Conservation (phyloP, 2,113 vertebrate genomes). For the Carettochelys insculpta region DNA sequence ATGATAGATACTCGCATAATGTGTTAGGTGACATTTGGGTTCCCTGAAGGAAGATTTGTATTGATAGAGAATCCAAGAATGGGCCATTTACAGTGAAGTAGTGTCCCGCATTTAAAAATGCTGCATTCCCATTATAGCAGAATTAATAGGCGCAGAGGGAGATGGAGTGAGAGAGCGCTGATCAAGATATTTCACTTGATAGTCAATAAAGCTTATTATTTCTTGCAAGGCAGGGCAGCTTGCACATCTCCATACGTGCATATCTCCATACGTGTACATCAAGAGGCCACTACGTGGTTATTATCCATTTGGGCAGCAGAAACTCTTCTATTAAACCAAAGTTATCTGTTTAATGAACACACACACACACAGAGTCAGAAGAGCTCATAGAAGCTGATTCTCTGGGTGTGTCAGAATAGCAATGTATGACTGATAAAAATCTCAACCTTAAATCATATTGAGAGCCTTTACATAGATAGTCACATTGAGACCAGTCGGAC, state of each 20-base stretch:
- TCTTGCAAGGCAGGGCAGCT: background rate
- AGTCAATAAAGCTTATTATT: background rate
- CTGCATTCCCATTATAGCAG: background rate
- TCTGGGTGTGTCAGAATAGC: background rate
- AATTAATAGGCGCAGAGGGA: background rate
- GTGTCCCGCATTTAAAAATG: background rate
- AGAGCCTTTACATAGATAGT: background rate
- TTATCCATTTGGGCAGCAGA: background rate
- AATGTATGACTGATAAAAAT: background rate
- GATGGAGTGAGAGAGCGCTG: background rate
- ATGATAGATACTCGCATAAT: background rate
- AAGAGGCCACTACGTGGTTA: conserved; percentile 15
- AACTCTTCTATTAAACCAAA: background rate
- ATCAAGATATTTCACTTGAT: conserved; percentile 5
- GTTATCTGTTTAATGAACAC: background rate
- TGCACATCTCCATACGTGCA: background rate
- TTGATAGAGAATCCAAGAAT: background rate
- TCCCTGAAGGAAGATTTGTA: conserved; percentile 1
- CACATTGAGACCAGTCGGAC: background rate
- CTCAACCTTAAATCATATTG: background rate
- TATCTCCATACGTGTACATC: background rate
- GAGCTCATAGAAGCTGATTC: background rate
- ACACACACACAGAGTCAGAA: background rate
- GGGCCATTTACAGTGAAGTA: background rate
- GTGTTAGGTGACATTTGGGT: background rate